phyloP scores from a whole-genome alignment of 2,797 vertebrate species.

The Sebastes melanostomus region DNA sequence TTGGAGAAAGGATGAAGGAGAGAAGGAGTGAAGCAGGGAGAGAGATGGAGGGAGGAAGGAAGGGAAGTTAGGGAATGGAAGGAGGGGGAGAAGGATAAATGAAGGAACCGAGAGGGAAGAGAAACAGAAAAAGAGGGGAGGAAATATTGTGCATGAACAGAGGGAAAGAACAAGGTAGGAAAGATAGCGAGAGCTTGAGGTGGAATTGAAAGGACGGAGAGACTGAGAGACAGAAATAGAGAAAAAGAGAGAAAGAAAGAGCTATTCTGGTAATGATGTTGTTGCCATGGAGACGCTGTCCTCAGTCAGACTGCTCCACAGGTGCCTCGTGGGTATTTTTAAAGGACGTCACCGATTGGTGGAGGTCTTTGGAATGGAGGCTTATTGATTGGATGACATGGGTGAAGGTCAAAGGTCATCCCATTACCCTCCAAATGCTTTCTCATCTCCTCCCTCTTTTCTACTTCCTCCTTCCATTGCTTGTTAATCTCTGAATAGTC shows the following conservation, averaged over 20 bases:
- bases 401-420: conserved; percentile 57
- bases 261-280: conserved; percentile 73
- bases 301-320: conserved; percentile 64
- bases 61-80: not conserved
- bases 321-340: conserved; percentile 67
- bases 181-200: conserved; percentile 19
- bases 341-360: conserved; percentile 54
- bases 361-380: conserved; percentile 1
- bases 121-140: not conserved
- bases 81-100: not conserved
- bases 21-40: not conserved
- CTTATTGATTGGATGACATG: conserved; percentile 31
- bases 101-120: not conserved
- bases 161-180: conserved; percentile 6
- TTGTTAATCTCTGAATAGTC: not conserved
- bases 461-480: too few species aligned
- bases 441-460: not conserved
- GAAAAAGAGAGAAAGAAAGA: conserved; percentile 47
- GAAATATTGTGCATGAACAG: conserved; percentile 9
- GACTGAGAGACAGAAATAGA: conserved; percentile 55
- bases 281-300: conserved; percentile 70
- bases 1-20: not conserved
- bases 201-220: conserved; percentile 31
- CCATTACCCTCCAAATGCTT: not conserved
- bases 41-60: not conserved